Conservation (phyloP, 2,888 invertebrate genomes). For the Rhagonycha lutea region DNA sequence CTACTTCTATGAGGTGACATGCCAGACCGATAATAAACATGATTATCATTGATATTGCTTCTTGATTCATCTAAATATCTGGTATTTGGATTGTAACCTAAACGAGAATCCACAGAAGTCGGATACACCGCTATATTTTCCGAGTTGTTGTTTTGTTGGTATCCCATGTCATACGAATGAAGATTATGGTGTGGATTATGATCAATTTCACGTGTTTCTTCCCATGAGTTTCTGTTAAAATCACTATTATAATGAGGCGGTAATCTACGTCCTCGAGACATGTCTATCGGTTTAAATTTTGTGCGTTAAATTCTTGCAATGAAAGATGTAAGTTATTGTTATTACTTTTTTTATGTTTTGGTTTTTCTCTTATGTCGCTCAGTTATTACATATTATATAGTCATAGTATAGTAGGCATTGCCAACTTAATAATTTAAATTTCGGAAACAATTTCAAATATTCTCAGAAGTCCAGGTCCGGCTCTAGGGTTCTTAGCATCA, state of each 20-base stretch:
- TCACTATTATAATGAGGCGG: constrained; percentile 43
- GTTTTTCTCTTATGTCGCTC: no score
- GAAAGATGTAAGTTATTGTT: no score
- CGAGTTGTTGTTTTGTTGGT: constrained; percentile 38
- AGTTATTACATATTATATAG: no score
- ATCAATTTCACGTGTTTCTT: constrained; percentile 35
- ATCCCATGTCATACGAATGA: constrained; percentile 38
- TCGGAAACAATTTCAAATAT: no score
- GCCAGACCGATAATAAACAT: constrained; percentile 48
- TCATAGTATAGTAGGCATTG: no score
- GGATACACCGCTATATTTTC: constrained; percentile 40
- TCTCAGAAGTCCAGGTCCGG: no score
- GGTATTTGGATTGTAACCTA: constrained; percentile 43
- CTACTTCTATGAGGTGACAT: constrained; percentile 28
- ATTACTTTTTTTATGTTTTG: no score
- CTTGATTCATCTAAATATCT: constrained; percentile 42
- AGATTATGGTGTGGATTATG: constrained; percentile 20
- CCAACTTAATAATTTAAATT: no score
- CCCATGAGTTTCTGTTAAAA: constrained; percentile 40
- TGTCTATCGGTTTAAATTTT: constrained; percentile 37
- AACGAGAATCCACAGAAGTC: constrained; percentile 44
- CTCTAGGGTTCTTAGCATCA: no score
- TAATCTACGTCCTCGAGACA: constrained; percentile 45
- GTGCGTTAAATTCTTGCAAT: no score
- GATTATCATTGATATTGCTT: constrained; percentile 44